Percentiles rank a stretch among this genome's conserved stretches.
Conservation (phyloP, 2,113 vertebrate species). For the Daphoenositta chrysoptera region DNA sequence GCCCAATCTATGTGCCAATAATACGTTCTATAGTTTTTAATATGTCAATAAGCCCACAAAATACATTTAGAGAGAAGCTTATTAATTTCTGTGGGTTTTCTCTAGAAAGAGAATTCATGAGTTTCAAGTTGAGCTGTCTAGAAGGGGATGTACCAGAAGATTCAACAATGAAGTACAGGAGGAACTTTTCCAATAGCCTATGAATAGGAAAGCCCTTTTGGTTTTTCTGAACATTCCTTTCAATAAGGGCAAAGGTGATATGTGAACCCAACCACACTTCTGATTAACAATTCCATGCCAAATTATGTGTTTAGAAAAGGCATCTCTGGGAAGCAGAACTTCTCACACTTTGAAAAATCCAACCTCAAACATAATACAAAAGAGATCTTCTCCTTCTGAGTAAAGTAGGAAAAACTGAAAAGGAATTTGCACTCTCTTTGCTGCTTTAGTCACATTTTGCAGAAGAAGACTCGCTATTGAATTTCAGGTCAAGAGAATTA, state of each 20-base stretch:
- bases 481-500: not conserved
- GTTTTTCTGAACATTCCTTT: not conserved
- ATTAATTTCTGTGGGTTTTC: slow-evolving; percentile 29
- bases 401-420: not conserved
- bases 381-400: not conserved
- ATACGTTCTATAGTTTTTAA: slow-evolving; percentile 20
- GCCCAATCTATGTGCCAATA: slow-evolving; percentile 5
- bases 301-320: not conserved
- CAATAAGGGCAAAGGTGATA: not conserved
- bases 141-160: not conserved
- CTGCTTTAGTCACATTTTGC: not conserved
- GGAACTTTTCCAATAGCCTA: not conserved
- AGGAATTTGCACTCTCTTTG: not conserved
- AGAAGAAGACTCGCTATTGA: not conserved
- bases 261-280: not conserved
- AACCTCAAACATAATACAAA: not conserved
- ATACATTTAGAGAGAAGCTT: slow-evolving; percentile 39
- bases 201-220: not conserved
- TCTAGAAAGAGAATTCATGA: slow-evolving; percentile 1
- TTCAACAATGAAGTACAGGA: not conserved
- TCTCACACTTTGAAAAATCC: not conserved
- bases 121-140: slow-evolving; percentile 14
- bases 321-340: not conserved
- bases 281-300: not conserved
- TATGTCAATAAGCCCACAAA: slow-evolving; percentile 25